phyloP scores from a whole-genome alignment of 2,888 invertebrate species.

The Phragmatobia fuliginosa region DNA sequence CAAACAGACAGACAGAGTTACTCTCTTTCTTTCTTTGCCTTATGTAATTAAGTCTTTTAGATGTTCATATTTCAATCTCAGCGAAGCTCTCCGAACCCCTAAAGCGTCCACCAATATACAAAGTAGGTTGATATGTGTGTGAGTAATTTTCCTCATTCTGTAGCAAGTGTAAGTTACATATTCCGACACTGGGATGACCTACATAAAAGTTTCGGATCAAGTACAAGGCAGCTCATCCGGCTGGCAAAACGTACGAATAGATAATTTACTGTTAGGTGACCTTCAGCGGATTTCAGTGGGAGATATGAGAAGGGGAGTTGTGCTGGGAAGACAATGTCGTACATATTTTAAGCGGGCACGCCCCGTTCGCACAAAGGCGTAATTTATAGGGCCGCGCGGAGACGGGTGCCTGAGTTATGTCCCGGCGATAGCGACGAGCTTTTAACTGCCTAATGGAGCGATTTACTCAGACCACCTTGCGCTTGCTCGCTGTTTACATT shows the following conservation, averaged over 20 bases:
- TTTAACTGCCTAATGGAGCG: constrained; percentile 87
- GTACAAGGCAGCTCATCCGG: constrained; percentile 56
- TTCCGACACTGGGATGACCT: constrained; percentile 62
- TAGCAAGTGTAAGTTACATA: constrained; percentile 46
- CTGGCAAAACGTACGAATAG: constrained; percentile 67
- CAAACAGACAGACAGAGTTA: too few relatives aligned
- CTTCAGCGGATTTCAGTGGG: constrained; percentile 72
- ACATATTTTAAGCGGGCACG: constrained; percentile 85
- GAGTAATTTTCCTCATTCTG: constrained; percentile 50
- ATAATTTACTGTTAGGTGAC: constrained; percentile 78
- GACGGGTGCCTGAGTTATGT: constrained; percentile 85
- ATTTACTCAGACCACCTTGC: constrained; percentile 84
- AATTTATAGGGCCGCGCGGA: constrained; percentile 85
- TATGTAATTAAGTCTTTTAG: background rate
- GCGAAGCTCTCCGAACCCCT: constrained; percentile 32
- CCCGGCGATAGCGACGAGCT: constrained; percentile 85
- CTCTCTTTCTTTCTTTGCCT: too few relatives aligned
- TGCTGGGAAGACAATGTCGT: constrained; percentile 83
- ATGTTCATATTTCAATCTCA: constrained; percentile 8
- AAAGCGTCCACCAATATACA: constrained; percentile 59
- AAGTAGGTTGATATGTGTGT: constrained; percentile 53
- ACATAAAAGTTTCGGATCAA: constrained; percentile 68
- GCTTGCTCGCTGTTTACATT: constrained; percentile 76
- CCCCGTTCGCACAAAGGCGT: constrained; percentile 84
- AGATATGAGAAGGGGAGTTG: constrained; percentile 79